Evolutionary conservation across 2,888 invertebrate genomes (phyloP).

Genomic region (Geophilus truncorum): DNA sequence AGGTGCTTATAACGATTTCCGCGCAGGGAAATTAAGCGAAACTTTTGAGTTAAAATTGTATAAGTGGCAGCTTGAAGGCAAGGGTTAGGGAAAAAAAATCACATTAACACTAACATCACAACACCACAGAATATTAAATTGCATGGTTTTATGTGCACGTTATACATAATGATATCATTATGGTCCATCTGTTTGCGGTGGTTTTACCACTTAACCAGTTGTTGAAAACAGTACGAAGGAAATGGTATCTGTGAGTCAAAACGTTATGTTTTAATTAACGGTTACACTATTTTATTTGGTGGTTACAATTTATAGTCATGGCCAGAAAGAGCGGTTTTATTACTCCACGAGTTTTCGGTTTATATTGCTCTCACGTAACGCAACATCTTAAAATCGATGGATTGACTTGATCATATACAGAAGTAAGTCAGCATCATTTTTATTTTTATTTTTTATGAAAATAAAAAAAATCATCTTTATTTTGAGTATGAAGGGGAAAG

Average conservation of each 20-base stretch:
- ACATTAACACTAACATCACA: slow-evolving; percentile 15
- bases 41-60: background rate
- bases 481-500: background rate
- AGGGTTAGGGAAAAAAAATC: background rate
- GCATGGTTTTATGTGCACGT: slow-evolving; percentile 12
- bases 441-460: background rate
- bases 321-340: background rate
- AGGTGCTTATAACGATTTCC: background rate
- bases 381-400: background rate
- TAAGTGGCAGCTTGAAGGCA: background rate
- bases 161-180: slow-evolving; percentile 8
- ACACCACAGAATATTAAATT: slow-evolving; percentile 10
- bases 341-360: background rate
- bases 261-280: background rate
- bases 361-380: background rate
- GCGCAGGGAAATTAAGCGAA: background rate
- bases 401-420: background rate
- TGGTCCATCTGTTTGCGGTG: slow-evolving; percentile 10
- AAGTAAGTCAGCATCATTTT: background rate
- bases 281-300: background rate
- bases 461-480: too few species aligned
- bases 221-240: background rate
- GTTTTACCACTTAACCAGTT: slow-evolving; percentile 6
- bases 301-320: background rate
- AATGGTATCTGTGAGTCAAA: background rate